phyloP scores from a whole-genome alignment of 2,113 vertebrate species.

The Paracanthobrama guichenoti region DNA sequence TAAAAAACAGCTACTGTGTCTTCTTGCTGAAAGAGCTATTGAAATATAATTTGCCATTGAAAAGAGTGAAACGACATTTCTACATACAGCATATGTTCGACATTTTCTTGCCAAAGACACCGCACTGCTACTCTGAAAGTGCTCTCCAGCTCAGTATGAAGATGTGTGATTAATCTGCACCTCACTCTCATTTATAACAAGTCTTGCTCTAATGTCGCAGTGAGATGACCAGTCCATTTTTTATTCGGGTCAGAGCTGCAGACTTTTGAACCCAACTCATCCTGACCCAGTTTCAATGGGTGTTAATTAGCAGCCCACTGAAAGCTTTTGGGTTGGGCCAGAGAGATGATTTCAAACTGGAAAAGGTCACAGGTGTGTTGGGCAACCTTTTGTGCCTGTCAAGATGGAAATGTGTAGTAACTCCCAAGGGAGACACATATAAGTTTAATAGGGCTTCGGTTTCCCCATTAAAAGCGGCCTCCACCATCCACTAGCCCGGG shows the following conservation, averaged over 20 bases:
- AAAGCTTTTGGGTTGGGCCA: conserved; percentile 34
- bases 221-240: conserved; percentile 43
- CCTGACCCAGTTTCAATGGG: conserved; percentile 40
- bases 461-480: conserved; percentile 58
- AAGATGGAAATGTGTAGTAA: conserved; percentile 54
- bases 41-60: not conserved
- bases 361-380: conserved; percentile 54
- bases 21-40: not conserved
- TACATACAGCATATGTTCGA: not conserved
- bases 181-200: conserved; percentile 39
- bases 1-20: not conserved
- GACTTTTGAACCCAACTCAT: conserved; percentile 43
- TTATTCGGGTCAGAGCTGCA: conserved; percentile 37
- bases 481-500: conserved; percentile 42
- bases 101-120: not conserved
- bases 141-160: not conserved
- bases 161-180: conserved; percentile 1
- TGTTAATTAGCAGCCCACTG: conserved; percentile 38
- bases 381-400: conserved; percentile 41
- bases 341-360: conserved; percentile 50
- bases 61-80: not conserved
- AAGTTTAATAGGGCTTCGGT: conserved; percentile 54
- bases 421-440: conserved; percentile 49
- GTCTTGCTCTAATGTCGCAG: not conserved
- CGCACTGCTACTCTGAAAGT: not conserved